These are phyloP conservation scores for Puffinus mauretanicus DNA, from an alignment of 2,113 vertebrate species.

Conservation along the genomic window DNA sequence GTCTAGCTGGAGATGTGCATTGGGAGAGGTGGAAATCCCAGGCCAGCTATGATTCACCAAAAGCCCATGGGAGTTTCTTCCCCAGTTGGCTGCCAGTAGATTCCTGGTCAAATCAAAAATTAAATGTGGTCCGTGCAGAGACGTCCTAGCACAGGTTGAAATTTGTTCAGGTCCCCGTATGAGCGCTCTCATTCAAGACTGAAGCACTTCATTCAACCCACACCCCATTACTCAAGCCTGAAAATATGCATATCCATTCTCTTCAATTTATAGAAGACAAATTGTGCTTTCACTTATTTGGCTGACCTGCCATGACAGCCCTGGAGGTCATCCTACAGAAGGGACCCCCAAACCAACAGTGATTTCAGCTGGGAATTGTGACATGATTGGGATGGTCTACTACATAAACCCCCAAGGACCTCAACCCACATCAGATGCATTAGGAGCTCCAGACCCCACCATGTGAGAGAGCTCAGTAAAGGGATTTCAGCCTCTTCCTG, in stretches of 20 bases:
- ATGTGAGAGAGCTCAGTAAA: background rate
- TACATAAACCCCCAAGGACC: background rate
- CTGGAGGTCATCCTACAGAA: background rate
- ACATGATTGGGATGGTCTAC: no score
- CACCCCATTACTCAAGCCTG: background rate
- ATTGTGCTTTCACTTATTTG: background rate
- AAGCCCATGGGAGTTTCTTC: background rate
- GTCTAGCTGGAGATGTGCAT: background rate
- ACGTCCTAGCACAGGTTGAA: background rate
- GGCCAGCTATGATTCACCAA: background rate
- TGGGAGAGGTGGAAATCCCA: background rate
- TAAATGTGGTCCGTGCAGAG: background rate
- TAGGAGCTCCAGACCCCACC: background rate
- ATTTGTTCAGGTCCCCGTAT: background rate
- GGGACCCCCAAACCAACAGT: background rate
- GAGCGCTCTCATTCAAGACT: background rate
- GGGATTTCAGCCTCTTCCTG: background rate
- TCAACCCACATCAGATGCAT: rapidly evolving
- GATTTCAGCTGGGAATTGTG: background rate
- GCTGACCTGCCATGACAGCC: background rate
- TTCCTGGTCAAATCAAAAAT: background rate
- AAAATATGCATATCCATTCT: background rate
- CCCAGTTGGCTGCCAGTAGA: background rate
- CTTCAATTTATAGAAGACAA: background rate
- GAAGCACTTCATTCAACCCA: background rate